phyloP scores from a whole-genome alignment of 1,140 invertebrate genomes.

The Hirudo medicinalis region DNA sequence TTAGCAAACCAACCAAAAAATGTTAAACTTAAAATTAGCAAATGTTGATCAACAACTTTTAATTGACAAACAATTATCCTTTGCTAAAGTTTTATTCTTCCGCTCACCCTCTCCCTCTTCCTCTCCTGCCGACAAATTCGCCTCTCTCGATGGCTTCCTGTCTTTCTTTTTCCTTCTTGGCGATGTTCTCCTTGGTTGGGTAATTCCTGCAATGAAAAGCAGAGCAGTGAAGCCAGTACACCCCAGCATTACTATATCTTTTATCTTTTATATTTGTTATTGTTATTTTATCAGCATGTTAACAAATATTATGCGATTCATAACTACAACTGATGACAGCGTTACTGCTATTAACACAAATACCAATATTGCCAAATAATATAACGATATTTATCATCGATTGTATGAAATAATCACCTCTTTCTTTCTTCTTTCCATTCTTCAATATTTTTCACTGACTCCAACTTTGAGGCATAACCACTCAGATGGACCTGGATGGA shows the following conservation, averaged over 20 bases:
- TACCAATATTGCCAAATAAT: too few species aligned
- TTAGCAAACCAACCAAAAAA: too few species aligned
- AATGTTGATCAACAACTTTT: too few species aligned
- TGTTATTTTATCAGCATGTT: too few species aligned
- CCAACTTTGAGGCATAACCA: slow-evolving; percentile 58
- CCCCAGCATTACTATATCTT: too few species aligned
- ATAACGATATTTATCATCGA: too few species aligned
- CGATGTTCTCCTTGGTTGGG: slow-evolving; percentile 57
- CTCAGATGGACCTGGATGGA: slow-evolving; percentile 54
- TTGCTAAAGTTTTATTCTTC: background rate
- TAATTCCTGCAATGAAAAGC: slow-evolving; percentile 35
- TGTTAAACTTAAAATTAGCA: too few species aligned
- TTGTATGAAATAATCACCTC: slow-evolving; percentile 42
- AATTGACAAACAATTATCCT: too few species aligned
- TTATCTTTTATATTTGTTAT: too few species aligned
- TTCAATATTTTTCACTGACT: slow-evolving; percentile 61
- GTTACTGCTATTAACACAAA: too few species aligned
- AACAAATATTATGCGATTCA: too few species aligned
- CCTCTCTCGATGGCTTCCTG: slow-evolving; percentile 49
- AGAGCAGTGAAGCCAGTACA: background rate
- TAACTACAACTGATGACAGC: too few species aligned
- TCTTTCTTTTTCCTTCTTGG: slow-evolving; percentile 48
- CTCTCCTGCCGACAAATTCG: slow-evolving; percentile 27
- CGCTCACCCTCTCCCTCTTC: background rate
- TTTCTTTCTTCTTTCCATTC: slow-evolving; percentile 68